phyloP scores from a whole-genome alignment of 2,888 invertebrate genomes.

The Lysandra bellargus region DNA sequence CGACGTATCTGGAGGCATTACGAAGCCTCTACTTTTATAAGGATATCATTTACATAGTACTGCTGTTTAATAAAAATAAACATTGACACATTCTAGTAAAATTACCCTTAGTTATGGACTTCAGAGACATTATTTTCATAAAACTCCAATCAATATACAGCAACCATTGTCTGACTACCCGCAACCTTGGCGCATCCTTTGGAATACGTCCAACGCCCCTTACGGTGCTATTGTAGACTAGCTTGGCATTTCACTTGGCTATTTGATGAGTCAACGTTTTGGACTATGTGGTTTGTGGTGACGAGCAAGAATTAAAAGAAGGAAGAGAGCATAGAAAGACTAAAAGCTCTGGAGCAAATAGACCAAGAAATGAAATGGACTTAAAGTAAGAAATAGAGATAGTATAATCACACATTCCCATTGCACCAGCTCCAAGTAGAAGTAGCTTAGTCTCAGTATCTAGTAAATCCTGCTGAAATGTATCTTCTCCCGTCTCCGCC shows the following conservation, averaged over 20 bases:
- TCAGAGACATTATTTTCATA: not conserved
- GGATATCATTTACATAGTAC: too few species aligned
- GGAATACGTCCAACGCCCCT: slow-evolving; percentile 38
- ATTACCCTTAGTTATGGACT: not conserved
- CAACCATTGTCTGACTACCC: slow-evolving; percentile 7
- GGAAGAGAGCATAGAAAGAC: not conserved
- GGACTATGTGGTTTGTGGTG: not conserved
- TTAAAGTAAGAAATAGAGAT: not conserved
- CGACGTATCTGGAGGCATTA: not conserved
- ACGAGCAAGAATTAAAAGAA: too few species aligned
- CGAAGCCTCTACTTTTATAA: too few species aligned
- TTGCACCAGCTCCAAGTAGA: not conserved
- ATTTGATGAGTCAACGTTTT: not conserved
- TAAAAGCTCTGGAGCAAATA: not conserved
- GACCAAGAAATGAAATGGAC: not conserved
- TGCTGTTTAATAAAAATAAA: not conserved
- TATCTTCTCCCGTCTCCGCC: too few species aligned
- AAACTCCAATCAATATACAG: slow-evolving; percentile 24
- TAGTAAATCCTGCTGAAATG: too few species aligned
- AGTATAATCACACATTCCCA: not conserved
- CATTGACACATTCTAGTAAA: not conserved
- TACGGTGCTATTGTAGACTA: slow-evolving; percentile 19
- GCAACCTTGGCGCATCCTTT: slow-evolving; percentile 38
- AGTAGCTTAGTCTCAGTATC: too few species aligned
- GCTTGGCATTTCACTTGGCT: not conserved